Conservation (phyloP, 2,888 invertebrate genomes). For the Chaetoderma sp. region DNA sequence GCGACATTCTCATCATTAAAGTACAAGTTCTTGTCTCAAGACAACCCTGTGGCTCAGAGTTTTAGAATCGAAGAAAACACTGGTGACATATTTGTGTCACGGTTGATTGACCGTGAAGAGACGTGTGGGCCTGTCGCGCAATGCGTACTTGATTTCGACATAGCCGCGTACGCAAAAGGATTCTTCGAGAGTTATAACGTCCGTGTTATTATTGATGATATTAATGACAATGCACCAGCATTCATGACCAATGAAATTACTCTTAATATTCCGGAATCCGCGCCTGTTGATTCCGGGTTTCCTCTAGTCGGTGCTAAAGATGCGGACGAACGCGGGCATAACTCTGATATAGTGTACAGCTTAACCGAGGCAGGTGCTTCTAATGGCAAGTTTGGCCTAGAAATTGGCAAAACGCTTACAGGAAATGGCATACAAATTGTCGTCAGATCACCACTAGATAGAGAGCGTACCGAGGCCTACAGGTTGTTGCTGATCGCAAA, state of each 20-base stretch:
- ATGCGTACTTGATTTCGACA: neutral
- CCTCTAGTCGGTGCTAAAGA: conserved; percentile 4
- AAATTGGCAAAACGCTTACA: no score
- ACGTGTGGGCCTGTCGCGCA: conserved; percentile 6
- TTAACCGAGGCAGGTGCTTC: neutral
- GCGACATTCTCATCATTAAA: neutral
- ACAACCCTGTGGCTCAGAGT: neutral
- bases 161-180: neutral
- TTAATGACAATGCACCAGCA: conserved; percentile 40
- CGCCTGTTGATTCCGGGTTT: neutral
- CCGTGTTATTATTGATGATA: conserved; percentile 32
- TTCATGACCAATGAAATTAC: conserved; percentile 16
- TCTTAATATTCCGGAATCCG: conserved; percentile 16
- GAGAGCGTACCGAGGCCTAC: conserved; percentile 30
- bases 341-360: neutral
- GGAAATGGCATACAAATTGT: no score
- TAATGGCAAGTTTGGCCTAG: neutral
- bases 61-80: conserved; percentile 7
- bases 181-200: conserved; percentile 35
- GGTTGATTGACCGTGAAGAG: conserved; percentile 14
- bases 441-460: conserved; percentile 20
- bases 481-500: conserved; percentile 19
- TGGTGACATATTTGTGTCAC: conserved; percentile 7
- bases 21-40: neutral
- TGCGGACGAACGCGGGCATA: neutral